Evolutionary conservation across 2,888 invertebrate genomes (phyloP).

Genomic region (Synanthedon andrenaeformis): DNA sequence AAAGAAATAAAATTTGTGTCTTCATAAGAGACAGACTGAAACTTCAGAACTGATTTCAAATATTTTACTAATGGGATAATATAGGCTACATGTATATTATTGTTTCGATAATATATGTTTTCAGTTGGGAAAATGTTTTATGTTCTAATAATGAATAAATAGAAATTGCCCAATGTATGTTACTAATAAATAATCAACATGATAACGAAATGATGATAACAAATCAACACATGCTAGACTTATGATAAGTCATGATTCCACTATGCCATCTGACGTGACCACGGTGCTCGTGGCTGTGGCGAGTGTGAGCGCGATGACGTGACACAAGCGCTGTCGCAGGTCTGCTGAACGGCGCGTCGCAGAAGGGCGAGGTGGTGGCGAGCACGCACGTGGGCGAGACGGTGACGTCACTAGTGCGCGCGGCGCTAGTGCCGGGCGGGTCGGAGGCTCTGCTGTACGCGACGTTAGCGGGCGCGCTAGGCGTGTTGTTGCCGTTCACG

Average conservation of each 20-base stretch:
- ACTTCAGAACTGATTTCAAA: too few relatives aligned
- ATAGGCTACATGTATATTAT: too few relatives aligned
- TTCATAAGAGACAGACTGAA: too few relatives aligned
- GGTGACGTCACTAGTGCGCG: slow-evolving; percentile 94
- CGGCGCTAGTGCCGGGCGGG: slow-evolving; percentile 96
- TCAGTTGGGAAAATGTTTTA: too few relatives aligned
- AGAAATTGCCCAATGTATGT: neutral
- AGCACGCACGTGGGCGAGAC: slow-evolving; percentile 98
- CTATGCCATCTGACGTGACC: slow-evolving; percentile 4
- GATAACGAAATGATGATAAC: slow-evolving; percentile 37
- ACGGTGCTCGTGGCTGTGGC: neutral
- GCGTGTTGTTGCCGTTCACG: slow-evolving; percentile 93
- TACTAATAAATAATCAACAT: too few relatives aligned
- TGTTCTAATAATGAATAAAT: neutral
- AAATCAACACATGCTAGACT: slow-evolving; percentile 69
- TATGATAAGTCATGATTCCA: slow-evolving; percentile 61
- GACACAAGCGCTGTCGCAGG: slow-evolving; percentile 56
- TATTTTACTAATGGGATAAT: neutral
- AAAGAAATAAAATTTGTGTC: neutral
- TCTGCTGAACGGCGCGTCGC: slow-evolving; percentile 94
- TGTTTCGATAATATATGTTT: too few relatives aligned
- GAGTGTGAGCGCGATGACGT: neutral
- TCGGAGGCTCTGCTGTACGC: slow-evolving; percentile 97
- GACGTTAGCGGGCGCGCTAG: slow-evolving; percentile 93
- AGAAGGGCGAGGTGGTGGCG: slow-evolving; percentile 93